Conservation (phyloP, 2,888 invertebrate species). For the Xestia c-nigrum region DNA sequence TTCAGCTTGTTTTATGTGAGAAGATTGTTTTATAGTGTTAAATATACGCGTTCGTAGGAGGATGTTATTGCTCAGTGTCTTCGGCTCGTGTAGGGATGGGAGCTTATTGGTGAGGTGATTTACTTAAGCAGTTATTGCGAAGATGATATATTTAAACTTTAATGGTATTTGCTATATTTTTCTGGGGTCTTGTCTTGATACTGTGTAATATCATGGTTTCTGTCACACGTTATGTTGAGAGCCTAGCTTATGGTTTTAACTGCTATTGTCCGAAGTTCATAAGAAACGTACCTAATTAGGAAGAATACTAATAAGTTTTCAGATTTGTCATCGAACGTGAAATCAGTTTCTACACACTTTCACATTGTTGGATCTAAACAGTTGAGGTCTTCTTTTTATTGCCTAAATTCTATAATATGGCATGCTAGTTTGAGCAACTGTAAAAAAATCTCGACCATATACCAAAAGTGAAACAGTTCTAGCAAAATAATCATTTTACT, state of each 20-base stretch:
- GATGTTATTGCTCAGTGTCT: conserved; percentile 88
- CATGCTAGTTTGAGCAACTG: too few relatives aligned
- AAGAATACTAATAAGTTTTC: neutral
- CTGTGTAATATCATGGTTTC: conserved; percentile 1
- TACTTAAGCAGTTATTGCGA: conserved; percentile 63
- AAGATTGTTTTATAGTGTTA: conserved; percentile 72
- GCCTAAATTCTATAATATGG: too few relatives aligned
- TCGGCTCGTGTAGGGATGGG: conserved; percentile 80
- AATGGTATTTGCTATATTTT: conserved; percentile 44
- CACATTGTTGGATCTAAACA: neutral
- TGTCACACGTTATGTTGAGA: conserved; percentile 18
- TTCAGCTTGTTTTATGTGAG: conserved; percentile 4
- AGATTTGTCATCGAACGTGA: neutral
- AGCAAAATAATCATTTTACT: too few relatives aligned
- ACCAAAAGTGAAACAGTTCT: too few relatives aligned
- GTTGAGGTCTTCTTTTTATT: neutral
- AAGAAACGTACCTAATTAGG: neutral
- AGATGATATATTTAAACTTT: conserved; percentile 61
- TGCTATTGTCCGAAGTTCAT: neutral
- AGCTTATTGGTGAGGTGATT: conserved; percentile 63
- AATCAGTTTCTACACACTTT: neutral
- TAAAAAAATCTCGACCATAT: too few relatives aligned
- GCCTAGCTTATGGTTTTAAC: neutral
- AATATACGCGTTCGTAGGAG: conserved; percentile 81
- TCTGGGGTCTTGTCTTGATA: conserved; percentile 18